These are phyloP conservation scores for Pipra filicauda DNA, from an alignment of 2,113 vertebrate genomes.

Conservation along the genomic window DNA sequence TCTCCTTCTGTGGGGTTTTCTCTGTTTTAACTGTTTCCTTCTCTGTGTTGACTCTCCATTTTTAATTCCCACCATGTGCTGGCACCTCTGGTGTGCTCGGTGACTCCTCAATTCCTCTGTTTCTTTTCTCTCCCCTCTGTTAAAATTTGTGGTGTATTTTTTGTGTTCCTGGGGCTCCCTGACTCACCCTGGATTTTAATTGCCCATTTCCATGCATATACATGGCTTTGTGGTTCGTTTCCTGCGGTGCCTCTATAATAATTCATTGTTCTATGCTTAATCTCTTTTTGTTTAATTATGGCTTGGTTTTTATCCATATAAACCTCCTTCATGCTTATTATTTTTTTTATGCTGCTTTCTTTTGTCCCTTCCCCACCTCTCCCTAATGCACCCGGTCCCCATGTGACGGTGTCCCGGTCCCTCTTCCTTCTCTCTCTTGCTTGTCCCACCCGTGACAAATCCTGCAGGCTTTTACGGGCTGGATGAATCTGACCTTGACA, in stretches of 20 bases:
- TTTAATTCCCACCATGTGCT: not conserved
- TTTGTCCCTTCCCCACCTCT: not conserved
- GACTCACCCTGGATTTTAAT: conserved; percentile 31
- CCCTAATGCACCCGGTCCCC: conserved; percentile 1
- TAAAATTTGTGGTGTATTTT: not conserved
- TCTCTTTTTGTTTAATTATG: conserved; percentile 34
- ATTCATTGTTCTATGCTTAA: not conserved
- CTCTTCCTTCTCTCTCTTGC: conserved; percentile 19
- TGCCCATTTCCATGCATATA: not conserved
- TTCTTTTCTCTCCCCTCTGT: not conserved
- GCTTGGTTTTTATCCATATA: not conserved
- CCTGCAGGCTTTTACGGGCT: conserved; percentile 88
- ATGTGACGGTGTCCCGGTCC: not conserved
- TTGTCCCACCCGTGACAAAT: conserved; percentile 40
- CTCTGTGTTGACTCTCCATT: not conserved
- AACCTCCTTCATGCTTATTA: conserved; percentile 48
- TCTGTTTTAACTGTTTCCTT: not conserved
- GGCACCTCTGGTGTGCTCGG: not conserved
- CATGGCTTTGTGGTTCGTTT: not conserved
- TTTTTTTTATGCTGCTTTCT: conserved; percentile 21
- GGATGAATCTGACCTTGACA: conserved; percentile 88
- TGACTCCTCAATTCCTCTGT: not conserved
- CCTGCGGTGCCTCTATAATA: not conserved
- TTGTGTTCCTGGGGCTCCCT: not conserved
- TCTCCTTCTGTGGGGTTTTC: not conserved